Percentiles rank a stretch among this genome's conserved stretches.
These are phyloP conservation scores for Delichon dasypus DNA, from an alignment of 2,797 vertebrate genomes.

Conservation along the genomic window DNA sequence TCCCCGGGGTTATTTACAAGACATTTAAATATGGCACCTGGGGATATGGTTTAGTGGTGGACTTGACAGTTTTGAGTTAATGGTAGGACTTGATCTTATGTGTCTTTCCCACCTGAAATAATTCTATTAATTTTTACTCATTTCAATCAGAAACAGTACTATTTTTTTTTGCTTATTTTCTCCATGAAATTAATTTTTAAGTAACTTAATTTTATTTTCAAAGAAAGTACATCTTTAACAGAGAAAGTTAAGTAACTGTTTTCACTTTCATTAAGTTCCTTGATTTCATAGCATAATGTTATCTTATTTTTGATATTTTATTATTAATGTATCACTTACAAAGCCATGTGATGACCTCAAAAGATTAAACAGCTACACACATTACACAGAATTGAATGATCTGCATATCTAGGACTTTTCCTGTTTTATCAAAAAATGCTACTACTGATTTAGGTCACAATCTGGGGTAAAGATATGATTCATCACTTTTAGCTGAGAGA, in stretches of 20 bases:
- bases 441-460: not conserved
- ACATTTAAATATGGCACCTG: not conserved
- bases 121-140: not conserved
- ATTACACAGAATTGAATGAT: not conserved
- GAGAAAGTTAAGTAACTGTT: not conserved
- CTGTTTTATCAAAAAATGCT: not conserved
- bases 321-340: not conserved
- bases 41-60: not conserved
- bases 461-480: not conserved
- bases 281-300: not conserved
- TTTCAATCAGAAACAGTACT: not conserved
- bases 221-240: not conserved
- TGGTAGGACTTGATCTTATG: accelerated
- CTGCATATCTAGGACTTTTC: not conserved
- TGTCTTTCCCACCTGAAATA: not conserved
- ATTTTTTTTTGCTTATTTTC: not conserved
- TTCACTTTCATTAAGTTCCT: not conserved
- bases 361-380: not conserved
- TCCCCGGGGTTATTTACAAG: not conserved
- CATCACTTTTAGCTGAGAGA: not conserved
- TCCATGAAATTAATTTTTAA: not conserved
- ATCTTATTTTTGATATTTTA: not conserved
- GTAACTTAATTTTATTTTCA: not conserved
- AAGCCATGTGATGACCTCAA: not conserved
- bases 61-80: not conserved